These are phyloP conservation scores for Drosophila pseudoananassae DNA, from an alignment of 1,140 invertebrate genomes.

Conservation along the genomic window DNA sequence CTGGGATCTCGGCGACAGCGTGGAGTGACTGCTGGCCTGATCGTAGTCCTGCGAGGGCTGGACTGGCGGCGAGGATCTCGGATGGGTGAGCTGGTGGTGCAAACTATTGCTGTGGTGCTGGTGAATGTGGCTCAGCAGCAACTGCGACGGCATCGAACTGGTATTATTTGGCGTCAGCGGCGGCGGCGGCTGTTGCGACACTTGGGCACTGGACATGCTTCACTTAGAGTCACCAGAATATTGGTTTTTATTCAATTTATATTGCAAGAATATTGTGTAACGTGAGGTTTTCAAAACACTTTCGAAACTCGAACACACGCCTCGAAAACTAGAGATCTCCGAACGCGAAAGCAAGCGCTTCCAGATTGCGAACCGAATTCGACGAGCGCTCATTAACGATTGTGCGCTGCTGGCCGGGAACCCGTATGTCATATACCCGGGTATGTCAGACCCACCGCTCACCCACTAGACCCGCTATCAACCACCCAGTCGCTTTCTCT, in stretches of 20 bases:
- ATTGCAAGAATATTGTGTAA: background rate
- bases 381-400: slow-evolving; percentile 74
- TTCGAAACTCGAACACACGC: slow-evolving; percentile 6
- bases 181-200: slow-evolving; percentile 75
- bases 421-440: slow-evolving; percentile 60
- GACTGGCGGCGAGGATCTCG: slow-evolving; percentile 27
- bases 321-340: slow-evolving; percentile 12
- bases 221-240: slow-evolving; percentile 28
- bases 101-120: slow-evolving; percentile 42
- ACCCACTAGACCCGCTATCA: background rate
- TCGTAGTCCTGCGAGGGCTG: slow-evolving; percentile 52
- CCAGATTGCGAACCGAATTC: slow-evolving; percentile 37
- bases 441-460: too few relatives aligned
- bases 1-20: slow-evolving; percentile 65
- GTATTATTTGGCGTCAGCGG: slow-evolving; percentile 35
- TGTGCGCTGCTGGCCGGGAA: slow-evolving; percentile 45
- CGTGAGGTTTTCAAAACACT: slow-evolving; percentile 8
- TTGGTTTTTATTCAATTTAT: slow-evolving; percentile 16
- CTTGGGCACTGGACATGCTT: slow-evolving; percentile 83
- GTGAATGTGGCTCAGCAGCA: slow-evolving; percentile 76
- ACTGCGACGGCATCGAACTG: slow-evolving; percentile 69
- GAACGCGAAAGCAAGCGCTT: slow-evolving; percentile 22
- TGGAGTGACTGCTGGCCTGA: slow-evolving; percentile 72
- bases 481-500: slow-evolving; percentile 10
- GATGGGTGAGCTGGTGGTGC: slow-evolving; percentile 48